These are phyloP conservation scores for Natrix natrix DNA, from an alignment of 2,797 vertebrate species.

Conservation along the genomic window DNA sequence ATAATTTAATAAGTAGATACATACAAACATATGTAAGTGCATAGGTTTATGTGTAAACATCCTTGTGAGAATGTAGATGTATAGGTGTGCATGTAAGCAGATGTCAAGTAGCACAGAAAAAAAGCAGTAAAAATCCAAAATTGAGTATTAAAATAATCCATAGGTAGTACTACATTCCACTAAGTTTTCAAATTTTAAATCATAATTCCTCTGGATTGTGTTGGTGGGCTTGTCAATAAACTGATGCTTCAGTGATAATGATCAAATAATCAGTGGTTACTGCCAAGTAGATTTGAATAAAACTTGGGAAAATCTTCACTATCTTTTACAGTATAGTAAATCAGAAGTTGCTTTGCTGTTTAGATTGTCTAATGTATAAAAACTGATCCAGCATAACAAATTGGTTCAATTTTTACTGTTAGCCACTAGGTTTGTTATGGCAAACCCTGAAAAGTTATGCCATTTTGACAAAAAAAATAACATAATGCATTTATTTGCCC, in stretches of 20 bases:
- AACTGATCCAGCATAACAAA: not conserved
- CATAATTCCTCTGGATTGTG: not conserved
- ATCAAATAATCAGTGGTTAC: not conserved
- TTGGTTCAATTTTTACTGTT: not conserved
- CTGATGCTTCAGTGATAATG: not conserved
- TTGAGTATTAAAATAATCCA: not conserved
- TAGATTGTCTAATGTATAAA: not conserved
- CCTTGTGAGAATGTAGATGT: not conserved
- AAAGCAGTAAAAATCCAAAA: not conserved
- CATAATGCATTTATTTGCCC: no score
- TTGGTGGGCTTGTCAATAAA: not conserved
- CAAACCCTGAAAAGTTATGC: not conserved
- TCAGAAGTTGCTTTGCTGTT: not conserved
- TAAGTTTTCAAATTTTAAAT: not conserved
- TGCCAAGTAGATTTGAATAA: not conserved
- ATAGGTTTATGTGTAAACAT: not conserved
- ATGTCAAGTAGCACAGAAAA: not conserved
- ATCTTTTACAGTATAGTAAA: not conserved
- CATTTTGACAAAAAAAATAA: not conserved
- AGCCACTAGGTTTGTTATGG: not conserved
- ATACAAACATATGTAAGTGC: not conserved
- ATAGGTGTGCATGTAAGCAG: not conserved
- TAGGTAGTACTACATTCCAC: not conserved
- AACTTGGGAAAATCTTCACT: not conserved
- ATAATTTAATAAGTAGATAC: not conserved